Evolutionary conservation across 2,797 vertebrate genomes (phyloP).

Genomic region (Champsocephalus gunnari): DNA sequence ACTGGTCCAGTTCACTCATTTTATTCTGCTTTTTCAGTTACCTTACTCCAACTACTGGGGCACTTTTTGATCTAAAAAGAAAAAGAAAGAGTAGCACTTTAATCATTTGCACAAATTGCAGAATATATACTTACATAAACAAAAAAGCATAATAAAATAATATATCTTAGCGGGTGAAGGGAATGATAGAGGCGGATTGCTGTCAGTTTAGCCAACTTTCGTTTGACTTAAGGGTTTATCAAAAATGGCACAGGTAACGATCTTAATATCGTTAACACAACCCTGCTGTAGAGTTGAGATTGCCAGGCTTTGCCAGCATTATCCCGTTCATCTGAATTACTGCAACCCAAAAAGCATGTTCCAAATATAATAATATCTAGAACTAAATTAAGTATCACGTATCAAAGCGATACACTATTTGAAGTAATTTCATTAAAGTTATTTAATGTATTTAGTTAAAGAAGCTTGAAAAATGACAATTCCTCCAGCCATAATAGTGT

Average conservation of each 20-base stretch:
- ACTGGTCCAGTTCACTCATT: slow-evolving; percentile 99
- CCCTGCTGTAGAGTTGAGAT: slow-evolving; percentile 79
- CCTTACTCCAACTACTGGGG: slow-evolving; percentile 88
- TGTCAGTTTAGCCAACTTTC: neutral
- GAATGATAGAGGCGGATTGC: neutral
- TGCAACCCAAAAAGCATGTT: slow-evolving; percentile 37
- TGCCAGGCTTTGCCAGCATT: slow-evolving; percentile 80
- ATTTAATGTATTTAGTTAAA: neutral
- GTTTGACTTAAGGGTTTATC: neutral
- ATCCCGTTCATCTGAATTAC: slow-evolving; percentile 84
- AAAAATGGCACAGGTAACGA: slow-evolving; percentile 22
- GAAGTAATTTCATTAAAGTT: neutral
- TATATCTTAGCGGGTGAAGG: too few species aligned
- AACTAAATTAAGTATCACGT: neutral
- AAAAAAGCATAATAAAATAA: neutral
- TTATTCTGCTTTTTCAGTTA: slow-evolving; percentile 89
- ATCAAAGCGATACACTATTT: neutral
- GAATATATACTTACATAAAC: neutral
- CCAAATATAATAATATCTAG: neutral
- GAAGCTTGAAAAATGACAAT: neutral
- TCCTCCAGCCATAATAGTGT: neutral
- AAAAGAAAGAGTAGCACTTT: slow-evolving; percentile 18
- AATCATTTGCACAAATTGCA: slow-evolving; percentile 19
- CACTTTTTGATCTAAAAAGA: slow-evolving; percentile 87
- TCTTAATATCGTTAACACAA: slow-evolving; percentile 83